Evolutionary conservation across 2,113 vertebrate species (phyloP).

Genomic region (Vicugna pacos): DNA sequence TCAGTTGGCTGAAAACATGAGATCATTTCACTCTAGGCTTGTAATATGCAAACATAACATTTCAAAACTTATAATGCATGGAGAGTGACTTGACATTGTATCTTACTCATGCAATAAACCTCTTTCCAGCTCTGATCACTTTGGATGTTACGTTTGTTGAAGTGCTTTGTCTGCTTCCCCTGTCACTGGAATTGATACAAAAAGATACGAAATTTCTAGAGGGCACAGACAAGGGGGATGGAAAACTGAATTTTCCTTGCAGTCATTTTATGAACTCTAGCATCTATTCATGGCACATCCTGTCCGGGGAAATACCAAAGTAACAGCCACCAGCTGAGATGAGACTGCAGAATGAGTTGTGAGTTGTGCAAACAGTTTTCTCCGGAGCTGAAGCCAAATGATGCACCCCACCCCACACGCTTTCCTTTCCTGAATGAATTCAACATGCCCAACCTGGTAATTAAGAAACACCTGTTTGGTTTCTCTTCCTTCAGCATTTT

Average conservation of each 20-base stretch:
- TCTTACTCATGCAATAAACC: conserved; percentile 74
- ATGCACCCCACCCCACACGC: neutral
- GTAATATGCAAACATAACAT: neutral
- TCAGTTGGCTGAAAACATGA: neutral
- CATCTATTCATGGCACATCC: conserved; percentile 74
- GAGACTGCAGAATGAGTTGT: neutral
- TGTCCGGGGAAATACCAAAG: conserved; percentile 79
- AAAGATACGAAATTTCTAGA: conserved; percentile 80
- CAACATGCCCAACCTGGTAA: neutral
- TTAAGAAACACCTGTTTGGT: neutral
- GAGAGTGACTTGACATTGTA: conserved; percentile 56
- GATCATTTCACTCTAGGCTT: neutral
- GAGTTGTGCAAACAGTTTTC: neutral
- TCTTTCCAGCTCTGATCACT: conserved; percentile 76
- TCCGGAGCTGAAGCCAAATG: neutral
- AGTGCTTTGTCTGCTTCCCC: conserved; percentile 76
- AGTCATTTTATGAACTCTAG: conserved; percentile 75
- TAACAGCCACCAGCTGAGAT: conserved; percentile 62
- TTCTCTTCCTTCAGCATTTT: neutral
- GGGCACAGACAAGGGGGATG: conserved; percentile 75
- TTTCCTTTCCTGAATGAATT: neutral
- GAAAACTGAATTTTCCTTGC: conserved; percentile 83
- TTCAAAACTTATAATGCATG: neutral
- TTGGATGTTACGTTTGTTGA: conserved; percentile 71
- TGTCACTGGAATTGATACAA: conserved; percentile 77